Base-by-base conservation (phyloP, 1,140 invertebrate genomes). In the Caenorhabditis tropicalis region DNA sequence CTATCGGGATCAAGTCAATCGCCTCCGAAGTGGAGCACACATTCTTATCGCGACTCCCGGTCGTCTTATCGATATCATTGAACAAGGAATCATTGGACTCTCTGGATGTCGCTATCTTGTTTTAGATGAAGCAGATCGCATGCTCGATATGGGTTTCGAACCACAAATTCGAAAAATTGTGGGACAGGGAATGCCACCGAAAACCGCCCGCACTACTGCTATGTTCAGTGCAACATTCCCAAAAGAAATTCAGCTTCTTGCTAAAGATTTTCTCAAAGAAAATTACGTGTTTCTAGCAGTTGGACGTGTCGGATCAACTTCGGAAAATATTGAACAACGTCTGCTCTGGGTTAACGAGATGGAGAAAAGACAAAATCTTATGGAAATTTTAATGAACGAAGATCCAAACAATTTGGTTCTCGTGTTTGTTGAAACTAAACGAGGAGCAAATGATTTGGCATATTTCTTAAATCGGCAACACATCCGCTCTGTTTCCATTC, bases 211-310 rank as follows among this genome's bases (percentile, higher is more conserved):
- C 48, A 96, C 98, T 92, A 99, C 98, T 16, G 94, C 99, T 53
- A 99, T 99, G 98, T 99, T 99, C 92, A 98, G 96, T 58, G 98
- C 98, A 58, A 99, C 98, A 82, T 99, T 99, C 93, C 98, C 98
- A 7, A 98, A 98, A 92, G 96, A 98, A 92, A 99, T 99, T 89
- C 96, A 98, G 21, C 53, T 81, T 91, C 91, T 99, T 89, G 96
- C 97, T 16, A 94, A 96, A 91, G 97, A 99, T 92, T 99, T 99
- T 92, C 93, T 99, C 85, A 88, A 89, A 81, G 95, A 95, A 90
- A 97, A 99, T 92, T 99, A 99, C 91, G 97, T 99, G 88, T 99
- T 99, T 93, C 94, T 99, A 91, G 97, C 98, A 81, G 97, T 99
- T 70, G 98, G 98, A 36, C 94, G 98, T 88, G 97, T 99, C 39